phyloP scores from a whole-genome alignment of 2,888 invertebrate species.

The Holacanthella duospinosa region DNA sequence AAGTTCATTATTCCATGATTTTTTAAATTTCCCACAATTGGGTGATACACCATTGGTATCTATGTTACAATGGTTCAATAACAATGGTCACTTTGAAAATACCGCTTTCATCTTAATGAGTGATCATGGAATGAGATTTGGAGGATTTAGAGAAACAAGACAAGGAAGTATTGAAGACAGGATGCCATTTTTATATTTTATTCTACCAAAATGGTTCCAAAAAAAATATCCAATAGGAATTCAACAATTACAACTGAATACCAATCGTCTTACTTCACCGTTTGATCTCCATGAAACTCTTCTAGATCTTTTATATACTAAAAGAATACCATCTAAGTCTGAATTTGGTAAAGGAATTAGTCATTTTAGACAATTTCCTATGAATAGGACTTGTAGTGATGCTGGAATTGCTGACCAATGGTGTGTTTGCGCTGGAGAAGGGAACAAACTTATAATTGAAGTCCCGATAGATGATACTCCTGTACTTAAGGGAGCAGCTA shows the following conservation, averaged over 20 bases:
- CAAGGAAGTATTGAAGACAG: slow-evolving; percentile 70
- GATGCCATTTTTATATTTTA: slow-evolving; percentile 64
- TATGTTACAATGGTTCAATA: slow-evolving; percentile 50
- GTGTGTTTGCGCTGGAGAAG: slow-evolving; percentile 87
- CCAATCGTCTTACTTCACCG: slow-evolving; percentile 57
- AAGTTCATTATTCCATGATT: slow-evolving; percentile 72
- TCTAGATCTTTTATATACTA: slow-evolving; percentile 19
- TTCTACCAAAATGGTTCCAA: slow-evolving; percentile 62
- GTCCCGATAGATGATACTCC: slow-evolving; percentile 45
- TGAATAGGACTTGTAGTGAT: slow-evolving; percentile 58
- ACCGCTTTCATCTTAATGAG: slow-evolving; percentile 63
- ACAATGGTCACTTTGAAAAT: slow-evolving; percentile 50
- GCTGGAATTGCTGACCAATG: slow-evolving; percentile 72
- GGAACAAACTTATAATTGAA: too few species aligned
- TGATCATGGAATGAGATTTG: slow-evolving; percentile 85
- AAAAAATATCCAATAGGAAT: slow-evolving; percentile 52
- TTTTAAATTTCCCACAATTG: slow-evolving; percentile 62
- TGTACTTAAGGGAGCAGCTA: neutral
- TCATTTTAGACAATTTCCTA: slow-evolving; percentile 61
- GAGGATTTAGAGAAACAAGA: slow-evolving; percentile 65
- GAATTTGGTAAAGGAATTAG: too few species aligned
- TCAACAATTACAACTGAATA: slow-evolving; percentile 47
- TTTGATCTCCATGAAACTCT: slow-evolving; percentile 56
- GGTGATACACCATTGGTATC: slow-evolving; percentile 57
- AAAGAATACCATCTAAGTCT: neutral